Evolutionary conservation across 2,113 vertebrate species (phyloP), one percentile per base, ranked within the genome.

Genomic region (Camarhynchus parvulus): DNA sequence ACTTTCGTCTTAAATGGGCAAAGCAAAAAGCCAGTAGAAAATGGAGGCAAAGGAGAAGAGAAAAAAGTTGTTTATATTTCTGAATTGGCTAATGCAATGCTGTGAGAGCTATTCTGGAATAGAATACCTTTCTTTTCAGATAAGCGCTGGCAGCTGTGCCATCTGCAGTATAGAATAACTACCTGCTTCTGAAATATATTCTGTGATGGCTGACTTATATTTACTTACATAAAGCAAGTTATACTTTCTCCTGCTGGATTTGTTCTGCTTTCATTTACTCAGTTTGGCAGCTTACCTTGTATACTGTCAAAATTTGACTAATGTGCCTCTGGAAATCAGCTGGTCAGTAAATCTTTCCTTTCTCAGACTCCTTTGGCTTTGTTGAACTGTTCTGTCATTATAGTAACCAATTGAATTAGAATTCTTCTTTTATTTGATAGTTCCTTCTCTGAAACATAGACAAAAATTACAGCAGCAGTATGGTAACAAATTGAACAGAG

Each of bases 271-370:
- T 87, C 69, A 92, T 96, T 95, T 95, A 91, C 69, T 81, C 41
- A 89, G 39, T 31, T 94, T 96, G 87, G 92, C 79, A 92, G 72
- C 56, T 95, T 85, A 93, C 84, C 79, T 94, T 94, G 62, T 86
- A 30, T 86, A 96, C 74, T 94, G 80, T 93, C 44, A 66, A 91
- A 93, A 94, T 95, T 59, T 95, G 94, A 95, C 73, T 94, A 96
- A 97, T 90, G 35, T 91, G 39, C n/a, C 50, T 91, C 73, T 68
- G 73, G 83, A 83, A 97, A 80, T 92, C 80, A 93, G 61, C 72
- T 97, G 96, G 87, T 96, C 96, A 95, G 96, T 96, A 95, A 96
- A 97, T 96, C 91, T 96, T 97, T 91, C 64, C 59, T 72, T 86
- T 87, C 47, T 64, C 67, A 68, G 90, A 31, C 50, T 88, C n/a